Evolutionary conservation across 2,888 invertebrate species (phyloP).

Genomic region (Epinotia nisella): DNA sequence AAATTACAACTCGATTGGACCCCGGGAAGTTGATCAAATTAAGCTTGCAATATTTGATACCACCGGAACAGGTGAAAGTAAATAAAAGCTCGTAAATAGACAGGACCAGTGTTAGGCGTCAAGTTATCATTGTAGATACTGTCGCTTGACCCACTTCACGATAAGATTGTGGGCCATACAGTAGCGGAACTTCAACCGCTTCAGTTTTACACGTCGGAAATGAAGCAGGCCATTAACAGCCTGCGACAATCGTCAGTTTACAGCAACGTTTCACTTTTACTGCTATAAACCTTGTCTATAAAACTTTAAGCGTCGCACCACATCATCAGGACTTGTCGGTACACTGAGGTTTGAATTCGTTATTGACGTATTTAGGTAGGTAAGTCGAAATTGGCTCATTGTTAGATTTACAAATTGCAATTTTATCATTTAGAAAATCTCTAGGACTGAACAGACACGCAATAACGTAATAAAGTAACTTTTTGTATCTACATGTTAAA

Average conservation of each 20-base stretch:
- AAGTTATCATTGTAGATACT: not conserved
- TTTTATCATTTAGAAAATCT: too few relatives aligned
- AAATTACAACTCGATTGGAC: too few relatives aligned
- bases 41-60: too few relatives aligned
- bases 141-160: constrained; percentile 31
- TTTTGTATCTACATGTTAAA: too few relatives aligned
- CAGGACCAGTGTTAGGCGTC: not conserved
- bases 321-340: constrained; percentile 58
- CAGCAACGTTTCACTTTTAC: constrained; percentile 73
- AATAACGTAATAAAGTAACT: too few relatives aligned
- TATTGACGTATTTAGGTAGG: not conserved
- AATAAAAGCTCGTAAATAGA: too few relatives aligned
- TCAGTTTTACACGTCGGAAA: constrained; percentile 50
- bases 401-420: not conserved
- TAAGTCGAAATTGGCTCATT: not conserved
- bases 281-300: constrained; percentile 71
- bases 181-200: constrained; percentile 48
- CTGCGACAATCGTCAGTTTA: constrained; percentile 69
- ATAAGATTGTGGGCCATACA: constrained; percentile 28
- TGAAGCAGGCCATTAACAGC: constrained; percentile 56
- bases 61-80: too few relatives aligned
- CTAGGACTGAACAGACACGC: too few relatives aligned
- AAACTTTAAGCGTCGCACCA: constrained; percentile 61
- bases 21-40: too few relatives aligned
- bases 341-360: constrained; percentile 31